phyloP scores from a whole-genome alignment of 23 tunicate genomes.

The Halocynthia roretzi region DNA sequence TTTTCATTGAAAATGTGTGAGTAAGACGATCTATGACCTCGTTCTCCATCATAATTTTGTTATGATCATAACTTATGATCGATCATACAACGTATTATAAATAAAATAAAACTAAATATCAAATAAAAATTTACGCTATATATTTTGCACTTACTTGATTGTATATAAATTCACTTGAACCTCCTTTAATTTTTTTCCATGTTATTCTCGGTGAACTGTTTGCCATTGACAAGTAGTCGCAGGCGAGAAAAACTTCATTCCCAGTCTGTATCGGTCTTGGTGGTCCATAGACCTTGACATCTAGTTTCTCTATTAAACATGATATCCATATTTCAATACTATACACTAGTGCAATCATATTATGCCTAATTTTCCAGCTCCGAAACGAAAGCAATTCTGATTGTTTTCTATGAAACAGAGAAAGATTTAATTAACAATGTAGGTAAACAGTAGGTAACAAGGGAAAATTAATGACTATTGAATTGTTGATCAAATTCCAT shows the following conservation, averaged over 20 bases:
- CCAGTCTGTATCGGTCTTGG: background rate
- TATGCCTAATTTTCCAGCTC: too few relatives aligned
- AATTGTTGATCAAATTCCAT: too few relatives aligned
- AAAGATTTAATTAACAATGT: too few relatives aligned
- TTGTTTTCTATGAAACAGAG: too few relatives aligned
- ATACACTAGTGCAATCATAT: too few relatives aligned
- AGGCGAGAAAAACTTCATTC: background rate
- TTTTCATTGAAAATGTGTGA: slow-evolving; percentile 1
- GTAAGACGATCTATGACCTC: background rate
- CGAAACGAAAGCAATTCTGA: too few relatives aligned
- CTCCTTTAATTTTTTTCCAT: slow-evolving; percentile 1
- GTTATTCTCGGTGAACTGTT: background rate
- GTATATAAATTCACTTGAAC: background rate
- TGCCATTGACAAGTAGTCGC: background rate
- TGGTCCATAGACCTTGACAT: slow-evolving; percentile 10
- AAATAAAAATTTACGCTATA: background rate
- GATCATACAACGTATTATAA: background rate
- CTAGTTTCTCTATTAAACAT: too few relatives aligned
- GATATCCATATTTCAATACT: too few relatives aligned
- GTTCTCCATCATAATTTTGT: background rate
- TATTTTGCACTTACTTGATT: background rate
- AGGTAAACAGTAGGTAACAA: too few relatives aligned
- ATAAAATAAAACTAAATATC: background rate
- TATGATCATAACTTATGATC: background rate
- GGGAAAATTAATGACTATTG: too few relatives aligned